Base-by-base conservation (phyloP, 2,113 vertebrate genomes). In the Callorhinus ursinus region DNA sequence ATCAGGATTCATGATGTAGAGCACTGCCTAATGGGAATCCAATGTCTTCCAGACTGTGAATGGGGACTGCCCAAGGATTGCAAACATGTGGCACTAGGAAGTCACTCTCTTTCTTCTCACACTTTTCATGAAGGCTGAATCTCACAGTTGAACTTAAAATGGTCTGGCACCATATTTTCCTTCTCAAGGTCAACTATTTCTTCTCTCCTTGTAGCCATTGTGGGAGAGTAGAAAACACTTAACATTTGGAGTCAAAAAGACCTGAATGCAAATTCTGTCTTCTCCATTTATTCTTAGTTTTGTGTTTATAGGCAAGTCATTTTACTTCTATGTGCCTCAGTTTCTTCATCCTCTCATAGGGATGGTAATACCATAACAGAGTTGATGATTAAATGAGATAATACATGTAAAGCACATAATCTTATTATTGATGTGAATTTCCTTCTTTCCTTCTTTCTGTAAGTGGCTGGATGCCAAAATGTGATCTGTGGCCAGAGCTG, bases 211-310 rank as follows among this genome's bases (percentile, higher is more conserved):
- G 18, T 87, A 57, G 61, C 11, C 85, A 94, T 31, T 63, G 31
- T 71, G 33, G 33, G 13, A 53, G 19, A 92, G 12, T 89, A 87
- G 51, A 91, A 91, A 83, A 89, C 88, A 4, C 1, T 26, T 69
- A 91, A 86, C 11, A 61, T 83, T 53, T 91, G 19, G 33, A 93
- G 5, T 57, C 16, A 81, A 31, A 91, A 90, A 74, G 22, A 89
- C 49, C 11, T 95, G n/a, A 67, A 16, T 65, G 8, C 0, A 42
- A 80, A 96, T 63, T 61, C 7, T 90, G 5, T 4, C 18, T 89
- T 90, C 51, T 36, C 10, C 11, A 71, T 95, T 95, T 53, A 80
- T 94, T 96, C 26, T 22, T 83, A 63, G 18, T 71, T 92, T 92
- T 96, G 11, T 94, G 53, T 90, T 3, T 42, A 67, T 33, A 96